Conservation (phyloP, 2,113 vertebrate species). For the Phyllostomus hastatus region DNA sequence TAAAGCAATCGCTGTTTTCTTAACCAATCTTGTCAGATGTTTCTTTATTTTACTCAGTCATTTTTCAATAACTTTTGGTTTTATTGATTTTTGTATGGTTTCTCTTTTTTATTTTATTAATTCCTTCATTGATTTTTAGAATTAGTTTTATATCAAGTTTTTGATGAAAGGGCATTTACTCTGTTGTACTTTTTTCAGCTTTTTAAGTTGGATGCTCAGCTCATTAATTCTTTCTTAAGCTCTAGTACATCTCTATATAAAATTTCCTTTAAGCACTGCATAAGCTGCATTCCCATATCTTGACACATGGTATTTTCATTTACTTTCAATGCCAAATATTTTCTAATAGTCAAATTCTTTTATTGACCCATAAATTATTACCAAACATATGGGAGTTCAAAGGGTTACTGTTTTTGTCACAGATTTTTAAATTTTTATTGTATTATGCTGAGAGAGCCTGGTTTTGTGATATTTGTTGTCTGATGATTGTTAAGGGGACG, state of each 20-base stretch:
- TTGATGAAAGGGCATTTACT: background rate
- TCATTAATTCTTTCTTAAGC: background rate
- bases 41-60: background rate
- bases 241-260: background rate
- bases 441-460: background rate
- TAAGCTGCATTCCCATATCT: background rate
- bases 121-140: background rate
- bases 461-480: background rate
- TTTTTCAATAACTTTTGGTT: background rate
- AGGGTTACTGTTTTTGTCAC: background rate
- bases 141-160: slow-evolving; percentile 16
- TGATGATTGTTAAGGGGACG: background rate
- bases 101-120: slow-evolving; percentile 21
- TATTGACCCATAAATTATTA: background rate
- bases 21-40: background rate
- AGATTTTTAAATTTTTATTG: slow-evolving; percentile 3
- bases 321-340: background rate
- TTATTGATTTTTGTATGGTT: slow-evolving; percentile 12
- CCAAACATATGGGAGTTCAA: background rate
- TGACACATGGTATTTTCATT: background rate
- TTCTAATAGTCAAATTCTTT: background rate
- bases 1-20: background rate
- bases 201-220: background rate
- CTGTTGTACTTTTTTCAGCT: background rate
- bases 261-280: background rate